These are phyloP conservation scores for Chaetodon trifasciatus DNA, from an alignment of 2,797 vertebrate genomes.

Conservation along the genomic window DNA sequence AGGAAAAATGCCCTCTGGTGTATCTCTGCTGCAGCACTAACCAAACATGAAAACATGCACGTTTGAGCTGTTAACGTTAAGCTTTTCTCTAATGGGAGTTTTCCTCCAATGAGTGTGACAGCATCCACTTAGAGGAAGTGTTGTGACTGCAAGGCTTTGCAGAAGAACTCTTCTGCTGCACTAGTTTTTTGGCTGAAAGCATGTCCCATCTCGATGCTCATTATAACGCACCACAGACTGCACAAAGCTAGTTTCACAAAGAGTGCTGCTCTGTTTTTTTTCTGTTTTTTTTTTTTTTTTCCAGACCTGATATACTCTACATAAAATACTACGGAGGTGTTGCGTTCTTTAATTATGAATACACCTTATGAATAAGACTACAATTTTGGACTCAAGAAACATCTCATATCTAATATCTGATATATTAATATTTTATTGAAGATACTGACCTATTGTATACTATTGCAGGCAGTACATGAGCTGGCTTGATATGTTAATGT, in stretches of 20 bases:
- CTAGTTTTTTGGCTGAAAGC: slow-evolving; percentile 9
- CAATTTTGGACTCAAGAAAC: background rate
- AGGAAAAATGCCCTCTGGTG: background rate
- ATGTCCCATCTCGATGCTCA: background rate
- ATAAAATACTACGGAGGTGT: background rate
- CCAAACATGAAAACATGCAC: slow-evolving; percentile 19
- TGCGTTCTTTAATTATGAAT: background rate
- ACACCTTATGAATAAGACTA: background rate
- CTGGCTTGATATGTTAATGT: background rate
- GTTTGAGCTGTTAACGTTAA: slow-evolving; percentile 28
- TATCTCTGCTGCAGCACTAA: slow-evolving; percentile 11
- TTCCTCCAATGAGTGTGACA: slow-evolving; percentile 50
- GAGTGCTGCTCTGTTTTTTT: background rate
- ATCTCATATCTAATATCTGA: background rate
- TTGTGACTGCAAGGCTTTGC: slow-evolving; percentile 34
- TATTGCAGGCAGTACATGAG: background rate
- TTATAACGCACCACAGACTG: slow-evolving; percentile 9
- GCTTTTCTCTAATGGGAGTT: slow-evolving; percentile 39
- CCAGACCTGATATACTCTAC: background rate
- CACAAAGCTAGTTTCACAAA: background rate
- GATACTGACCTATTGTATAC: background rate
- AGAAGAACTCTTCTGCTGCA: slow-evolving; percentile 17
- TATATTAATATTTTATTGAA: background rate
- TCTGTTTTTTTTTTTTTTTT: background rate
- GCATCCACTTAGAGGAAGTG: slow-evolving; percentile 31